Evolutionary conservation across 2,113 vertebrate genomes (phyloP), one percentile per base, ranked within the genome.

Genomic region (Talpa occidentalis): DNA sequence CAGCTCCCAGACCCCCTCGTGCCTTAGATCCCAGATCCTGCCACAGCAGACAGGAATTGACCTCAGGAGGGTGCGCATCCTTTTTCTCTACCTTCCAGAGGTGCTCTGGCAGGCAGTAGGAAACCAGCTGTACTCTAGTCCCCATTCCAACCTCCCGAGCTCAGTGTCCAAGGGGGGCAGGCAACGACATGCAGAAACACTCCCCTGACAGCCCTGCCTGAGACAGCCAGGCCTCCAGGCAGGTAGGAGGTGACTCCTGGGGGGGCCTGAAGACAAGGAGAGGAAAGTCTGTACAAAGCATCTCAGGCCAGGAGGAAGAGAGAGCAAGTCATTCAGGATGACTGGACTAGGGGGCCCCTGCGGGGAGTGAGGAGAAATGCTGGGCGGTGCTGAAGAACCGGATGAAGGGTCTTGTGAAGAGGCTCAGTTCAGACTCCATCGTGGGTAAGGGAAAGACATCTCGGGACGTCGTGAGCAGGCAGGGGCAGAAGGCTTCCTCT

Each of bases 381-480:
- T 37, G 60, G 21, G 28, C 62, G 64, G 40, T 21, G 5, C 2
- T 1, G 7, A 80, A 22, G 66, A 8, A 37, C n/a, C 4, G 52
- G 11, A 6, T 12, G 56, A 76, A 77, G 37, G 42, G 7, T 17
- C 17, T 0, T 69, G 40, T 11, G 47, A 40, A 12, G 6, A 14
- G 4, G 12, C 7, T 1, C 35, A 69, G 72, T 42, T 0, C 3
- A 0, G 28, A 37, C 42, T 22, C 14, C 42, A 5, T 35, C 35
- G 1, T 37, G 66, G 19, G 67, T 6, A 3, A 17, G 49, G 44
- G 28, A 37, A 73, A 64, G 37, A 73, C 56, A n/a, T 11, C 47
- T 0, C 3, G 4, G 24, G 15, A 52, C 26, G 10, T 19, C 9
- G 49, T 11, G 26, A 0, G 10, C 1, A 0, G 32, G 37, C 6